Evolutionary conservation across 1,140 invertebrate genomes (phyloP).

Genomic region (Zeugodacus cucurbitae): DNA sequence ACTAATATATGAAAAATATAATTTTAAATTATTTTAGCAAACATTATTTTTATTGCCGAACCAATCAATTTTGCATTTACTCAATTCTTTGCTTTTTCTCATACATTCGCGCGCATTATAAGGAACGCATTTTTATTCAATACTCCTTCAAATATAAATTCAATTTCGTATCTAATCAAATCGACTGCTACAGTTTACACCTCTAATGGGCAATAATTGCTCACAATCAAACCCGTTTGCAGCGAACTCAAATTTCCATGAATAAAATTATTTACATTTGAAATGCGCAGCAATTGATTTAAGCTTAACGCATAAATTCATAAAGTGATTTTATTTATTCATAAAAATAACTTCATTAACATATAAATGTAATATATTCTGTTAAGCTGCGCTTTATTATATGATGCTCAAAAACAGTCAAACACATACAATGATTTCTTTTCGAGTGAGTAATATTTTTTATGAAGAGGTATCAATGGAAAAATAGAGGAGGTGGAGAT

Average conservation of each 20-base stretch:
- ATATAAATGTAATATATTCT: neutral
- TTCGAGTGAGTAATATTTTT: neutral
- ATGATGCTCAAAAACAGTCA: neutral
- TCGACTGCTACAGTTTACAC: neutral
- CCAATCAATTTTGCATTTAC: too few species aligned
- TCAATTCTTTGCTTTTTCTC: too few species aligned
- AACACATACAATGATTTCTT: neutral
- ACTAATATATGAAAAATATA: too few species aligned
- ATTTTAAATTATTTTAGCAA: too few species aligned
- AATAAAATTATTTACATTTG: neutral
- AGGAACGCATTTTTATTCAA: too few species aligned
- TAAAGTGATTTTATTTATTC: neutral
- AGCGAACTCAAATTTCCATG: neutral
- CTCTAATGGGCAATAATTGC: neutral
- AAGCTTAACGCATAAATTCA: neutral
- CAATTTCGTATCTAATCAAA: neutral
- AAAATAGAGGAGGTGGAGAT: too few species aligned
- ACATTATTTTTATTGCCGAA: too few species aligned
- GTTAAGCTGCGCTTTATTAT: neutral
- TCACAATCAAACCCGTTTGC: neutral
- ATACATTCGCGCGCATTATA: too few species aligned
- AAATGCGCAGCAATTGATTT: too few species aligned
- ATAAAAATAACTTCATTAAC: neutral
- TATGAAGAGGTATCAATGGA: too few species aligned
- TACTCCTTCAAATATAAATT: neutral